Evolutionary conservation across 2,113 vertebrate genomes (phyloP).

Genomic region (Engystomops pustulosus): DNA sequence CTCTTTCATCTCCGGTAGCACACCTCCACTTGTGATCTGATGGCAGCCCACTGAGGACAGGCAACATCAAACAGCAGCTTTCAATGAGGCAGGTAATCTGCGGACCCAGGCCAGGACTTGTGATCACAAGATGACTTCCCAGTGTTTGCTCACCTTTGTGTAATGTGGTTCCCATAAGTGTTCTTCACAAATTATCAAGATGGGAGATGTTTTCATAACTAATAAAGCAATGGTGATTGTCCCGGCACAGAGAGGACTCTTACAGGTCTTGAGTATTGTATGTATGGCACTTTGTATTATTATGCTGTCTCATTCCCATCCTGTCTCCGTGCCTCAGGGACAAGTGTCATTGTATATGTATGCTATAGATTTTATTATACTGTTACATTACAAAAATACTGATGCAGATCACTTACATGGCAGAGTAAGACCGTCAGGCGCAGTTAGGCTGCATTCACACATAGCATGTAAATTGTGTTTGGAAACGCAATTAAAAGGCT

Average conservation of each 20-base stretch:
- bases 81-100: slow-evolving; percentile 49
- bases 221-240: slow-evolving; percentile 3
- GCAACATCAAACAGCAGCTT: slow-evolving; percentile 41
- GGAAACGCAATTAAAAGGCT: too few relatives aligned
- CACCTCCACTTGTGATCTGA: slow-evolving; percentile 51
- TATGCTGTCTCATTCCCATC: not conserved
- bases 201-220: slow-evolving; percentile 13
- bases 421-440: too few relatives aligned
- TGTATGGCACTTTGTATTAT: not conserved
- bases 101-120: slow-evolving; percentile 35
- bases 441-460: too few relatives aligned
- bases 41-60: slow-evolving; percentile 34
- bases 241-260: not conserved
- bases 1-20: slow-evolving; percentile 48
- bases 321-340: not conserved
- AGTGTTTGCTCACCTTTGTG: slow-evolving; percentile 56
- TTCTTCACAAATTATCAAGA: slow-evolving; percentile 20
- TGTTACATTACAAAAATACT: not conserved
- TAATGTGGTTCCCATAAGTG: slow-evolving; percentile 29
- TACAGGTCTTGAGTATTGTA: not conserved
- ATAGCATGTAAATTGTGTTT: too few relatives aligned
- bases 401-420: too few relatives aligned
- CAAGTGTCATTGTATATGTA: not conserved
- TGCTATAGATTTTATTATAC: not conserved
- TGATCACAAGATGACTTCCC: slow-evolving; percentile 37